Evolutionary conservation across 2,113 vertebrate species (phyloP), one percentile per base, ranked within the genome.

Genomic region (Xiphorhynchus elegans): DNA sequence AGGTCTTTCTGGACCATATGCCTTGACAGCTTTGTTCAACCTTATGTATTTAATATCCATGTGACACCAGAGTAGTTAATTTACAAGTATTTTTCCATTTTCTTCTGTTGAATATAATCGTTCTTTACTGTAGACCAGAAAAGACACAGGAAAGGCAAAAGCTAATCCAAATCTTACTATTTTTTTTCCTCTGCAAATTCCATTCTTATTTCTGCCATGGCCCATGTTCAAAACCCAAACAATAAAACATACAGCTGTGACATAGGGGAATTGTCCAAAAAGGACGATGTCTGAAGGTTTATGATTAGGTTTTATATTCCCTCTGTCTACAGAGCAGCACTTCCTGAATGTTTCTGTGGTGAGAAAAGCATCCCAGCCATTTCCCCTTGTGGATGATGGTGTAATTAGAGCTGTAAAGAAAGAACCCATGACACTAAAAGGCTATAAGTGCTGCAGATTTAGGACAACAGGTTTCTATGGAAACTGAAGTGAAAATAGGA

Each of bases 331-430:
- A 95, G 95, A 89, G 53, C 77, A 92, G 88, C 80, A 95, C 95
- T 96, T 97, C 93, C 95, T 96, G 94, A 88, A 95, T 92, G 90
- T 95, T 96, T 96, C 92, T 95, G 96, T 93, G 96, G 96, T 96
- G 96, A 96, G 95, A 97, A 96, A 95, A 96, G 92, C 95, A 96
- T 96, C 96, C 80, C 92, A 96, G 95, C 94, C 96, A 95, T 97
- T 96, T 97, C 96, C 96, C 96, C 95, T 92, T 87, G 77, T 96
- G 94, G 96, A 94, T 93, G 96, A 93, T 90, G 95, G 94, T 96
- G 94, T 97, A 96, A 97, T 97, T 97, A 96, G 96, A 96, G 96
- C 96, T 96, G 96, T 97, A 96, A 96, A 96, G 93, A 96, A 90
- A 93, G 90, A 96, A 90, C 76, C 74, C 93, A 96, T 96, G 96